Evolutionary conservation across 2,888 invertebrate genomes (phyloP).

Genomic region (Tortricodes alternella): DNA sequence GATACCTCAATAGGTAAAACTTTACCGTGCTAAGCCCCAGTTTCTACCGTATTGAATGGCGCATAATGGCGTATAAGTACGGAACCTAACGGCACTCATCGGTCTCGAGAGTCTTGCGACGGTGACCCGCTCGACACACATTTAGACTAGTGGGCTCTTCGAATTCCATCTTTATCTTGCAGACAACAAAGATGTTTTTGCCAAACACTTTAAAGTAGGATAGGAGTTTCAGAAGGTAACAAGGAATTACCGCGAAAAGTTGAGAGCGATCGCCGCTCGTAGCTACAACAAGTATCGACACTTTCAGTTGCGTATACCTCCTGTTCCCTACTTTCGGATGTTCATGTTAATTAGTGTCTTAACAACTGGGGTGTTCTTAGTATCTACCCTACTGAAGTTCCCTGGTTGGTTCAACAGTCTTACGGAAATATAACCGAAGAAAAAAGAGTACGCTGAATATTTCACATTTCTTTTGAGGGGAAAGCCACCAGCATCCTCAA

Average conservation of each 20-base stretch:
- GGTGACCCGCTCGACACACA: conserved; percentile 36
- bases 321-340: conserved; percentile 10
- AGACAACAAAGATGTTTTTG: conserved; percentile 7
- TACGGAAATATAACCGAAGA: too few species aligned
- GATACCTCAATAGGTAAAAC: conserved; percentile 9
- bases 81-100: conserved; percentile 51
- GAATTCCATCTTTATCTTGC: conserved; percentile 28
- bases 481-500: too few species aligned
- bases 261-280: conserved; percentile 6
- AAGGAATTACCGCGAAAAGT: conserved; percentile 3
- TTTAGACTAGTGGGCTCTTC: conserved; percentile 29
- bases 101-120: conserved; percentile 32
- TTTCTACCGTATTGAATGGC: conserved; percentile 38
- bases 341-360: conserved; percentile 11
- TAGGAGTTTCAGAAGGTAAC: neutral
- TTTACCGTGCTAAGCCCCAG: conserved; percentile 35
- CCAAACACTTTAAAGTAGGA: neutral
- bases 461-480: too few species aligned
- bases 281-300: conserved; percentile 17
- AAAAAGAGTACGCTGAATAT: too few species aligned
- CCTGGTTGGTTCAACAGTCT: too few species aligned
- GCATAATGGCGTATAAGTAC: conserved; percentile 37
- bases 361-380: neutral
- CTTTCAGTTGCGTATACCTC: conserved; percentile 22
- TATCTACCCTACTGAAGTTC: too few species aligned